Evolutionary conservation across 2,888 invertebrate species (phyloP), one percentile per base, ranked within the genome.

Genomic region (Cosmia pyralina): DNA sequence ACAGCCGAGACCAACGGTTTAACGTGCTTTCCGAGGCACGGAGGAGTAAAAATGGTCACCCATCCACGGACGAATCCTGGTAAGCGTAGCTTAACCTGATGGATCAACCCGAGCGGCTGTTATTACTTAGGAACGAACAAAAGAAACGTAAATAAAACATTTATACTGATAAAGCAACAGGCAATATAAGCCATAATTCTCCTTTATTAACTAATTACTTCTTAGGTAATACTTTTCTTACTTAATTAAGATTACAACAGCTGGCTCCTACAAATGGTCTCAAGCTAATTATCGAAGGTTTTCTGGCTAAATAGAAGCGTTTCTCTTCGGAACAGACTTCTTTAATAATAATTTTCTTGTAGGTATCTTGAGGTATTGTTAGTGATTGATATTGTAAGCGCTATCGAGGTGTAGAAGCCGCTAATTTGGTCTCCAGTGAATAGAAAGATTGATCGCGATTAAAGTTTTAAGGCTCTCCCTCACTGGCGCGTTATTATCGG

Each of bases 171-270:
- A 46, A 59, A 68, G 50, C 52, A 65, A 58, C 44, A 65, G 17
- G 38, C n/a, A 34, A 62, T 55, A 8, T 57, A 48, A 34, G 28
- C 59, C 8, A n/a, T 65, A 38, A 67, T 75, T 66, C 34, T 57
- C n/a, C 15, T 52, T 67, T 52, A 59, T 71, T 34, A 55, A 60
- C 17, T 53, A 69, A 80, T 80, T 76, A 58, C 38, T 69, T 74
- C 59, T 34, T 34, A 22, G 15, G 17, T 62, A 52, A 71, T 52
- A 79, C 34, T 68, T 74, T 70, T 17, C 22, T 75, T 75, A 79
- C 48, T 69, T 75, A 71, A 79, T 79, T 79, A 79, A 58, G 50
- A 58, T 34, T 53, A 69, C 69, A 80, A 69, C 79, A 79, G 50
- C 64, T 79, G 79, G 64, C 52, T 52, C 28, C 19, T 4, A 53